Evolutionary conservation across 2,888 invertebrate genomes (phyloP).

Genomic region (Yponomeuta malinellus): DNA sequence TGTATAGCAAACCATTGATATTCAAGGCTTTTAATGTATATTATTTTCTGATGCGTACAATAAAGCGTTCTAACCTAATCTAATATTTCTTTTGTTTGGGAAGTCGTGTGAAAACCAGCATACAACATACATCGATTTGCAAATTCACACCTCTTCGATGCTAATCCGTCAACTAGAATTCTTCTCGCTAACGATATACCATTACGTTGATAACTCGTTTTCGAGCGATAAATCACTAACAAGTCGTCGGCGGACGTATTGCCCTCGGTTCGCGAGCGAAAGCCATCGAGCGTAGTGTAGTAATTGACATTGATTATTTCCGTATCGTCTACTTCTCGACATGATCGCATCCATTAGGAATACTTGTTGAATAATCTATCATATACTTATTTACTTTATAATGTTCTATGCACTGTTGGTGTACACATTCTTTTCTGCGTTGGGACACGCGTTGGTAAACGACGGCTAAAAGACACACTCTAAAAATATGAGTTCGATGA

Average conservation of each 20-base stretch:
- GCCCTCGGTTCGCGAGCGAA: not conserved
- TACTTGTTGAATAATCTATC: no score
- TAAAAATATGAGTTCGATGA: no score
- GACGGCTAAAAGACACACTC: no score
- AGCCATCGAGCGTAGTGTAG: not conserved
- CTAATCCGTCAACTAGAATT: not conserved
- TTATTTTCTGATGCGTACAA: no score
- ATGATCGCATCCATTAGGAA: not conserved
- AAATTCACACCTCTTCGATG: not conserved
- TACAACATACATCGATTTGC: not conserved
- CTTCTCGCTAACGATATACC: not conserved
- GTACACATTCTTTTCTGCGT: no score
- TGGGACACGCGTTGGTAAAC: no score
- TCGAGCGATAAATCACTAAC: not conserved
- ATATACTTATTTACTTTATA: no score
- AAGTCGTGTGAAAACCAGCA: not conserved
- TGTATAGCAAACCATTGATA: no score
- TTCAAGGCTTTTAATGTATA: no score
- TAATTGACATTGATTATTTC: not conserved
- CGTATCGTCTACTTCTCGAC: not conserved
- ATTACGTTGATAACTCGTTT: constrained; percentile 4
- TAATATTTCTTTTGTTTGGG: no score
- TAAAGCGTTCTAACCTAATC: no score
- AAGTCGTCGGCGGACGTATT: not conserved
- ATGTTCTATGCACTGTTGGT: no score